These are phyloP conservation scores for Nomada fucata DNA, from an alignment of 2,888 invertebrate genomes.

Conservation along the genomic window DNA sequence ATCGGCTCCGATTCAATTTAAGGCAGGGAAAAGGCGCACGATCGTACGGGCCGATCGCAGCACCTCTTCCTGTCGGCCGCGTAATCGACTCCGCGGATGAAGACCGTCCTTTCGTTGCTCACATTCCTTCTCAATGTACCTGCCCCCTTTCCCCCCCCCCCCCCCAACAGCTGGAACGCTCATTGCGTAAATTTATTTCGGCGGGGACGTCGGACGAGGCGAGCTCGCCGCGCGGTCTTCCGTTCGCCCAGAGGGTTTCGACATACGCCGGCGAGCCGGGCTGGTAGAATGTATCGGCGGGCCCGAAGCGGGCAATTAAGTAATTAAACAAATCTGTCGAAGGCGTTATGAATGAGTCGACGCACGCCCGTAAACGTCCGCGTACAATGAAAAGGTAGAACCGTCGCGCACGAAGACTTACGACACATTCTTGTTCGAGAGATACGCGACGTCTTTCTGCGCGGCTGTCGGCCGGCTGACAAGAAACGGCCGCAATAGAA, in stretches of 20 bases:
- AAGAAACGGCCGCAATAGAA: too few species aligned
- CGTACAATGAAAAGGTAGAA: constrained; percentile 34
- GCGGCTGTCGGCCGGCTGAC: not conserved
- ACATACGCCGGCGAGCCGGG: constrained; percentile 68
- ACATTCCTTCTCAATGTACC: not conserved
- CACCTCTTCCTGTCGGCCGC: not conserved
- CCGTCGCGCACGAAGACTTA: constrained; percentile 31
- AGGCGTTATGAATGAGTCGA: constrained; percentile 78
- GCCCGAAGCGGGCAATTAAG: constrained; percentile 84
- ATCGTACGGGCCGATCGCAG: not conserved
- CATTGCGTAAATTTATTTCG: constrained; percentile 65
- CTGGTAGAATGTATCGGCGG: constrained; percentile 61
- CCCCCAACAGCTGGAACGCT: constrained; percentile 9
- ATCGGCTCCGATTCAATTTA: constrained; percentile 49
- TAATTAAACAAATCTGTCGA: constrained; percentile 83
- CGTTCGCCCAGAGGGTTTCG: constrained; percentile 69
- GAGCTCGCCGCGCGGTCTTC: constrained; percentile 54
- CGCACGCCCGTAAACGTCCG: constrained; percentile 65
- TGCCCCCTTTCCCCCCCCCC: too few species aligned
- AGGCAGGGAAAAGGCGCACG: constrained; percentile 11
- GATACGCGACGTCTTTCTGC: constrained; percentile 46
- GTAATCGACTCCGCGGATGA: constrained; percentile 5
- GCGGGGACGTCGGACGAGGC: constrained; percentile 66
- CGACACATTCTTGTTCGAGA: constrained; percentile 22
- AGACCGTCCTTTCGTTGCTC: constrained; percentile 4